phyloP scores from a whole-genome alignment of 2,888 invertebrate species.

The Tachina lurida region DNA sequence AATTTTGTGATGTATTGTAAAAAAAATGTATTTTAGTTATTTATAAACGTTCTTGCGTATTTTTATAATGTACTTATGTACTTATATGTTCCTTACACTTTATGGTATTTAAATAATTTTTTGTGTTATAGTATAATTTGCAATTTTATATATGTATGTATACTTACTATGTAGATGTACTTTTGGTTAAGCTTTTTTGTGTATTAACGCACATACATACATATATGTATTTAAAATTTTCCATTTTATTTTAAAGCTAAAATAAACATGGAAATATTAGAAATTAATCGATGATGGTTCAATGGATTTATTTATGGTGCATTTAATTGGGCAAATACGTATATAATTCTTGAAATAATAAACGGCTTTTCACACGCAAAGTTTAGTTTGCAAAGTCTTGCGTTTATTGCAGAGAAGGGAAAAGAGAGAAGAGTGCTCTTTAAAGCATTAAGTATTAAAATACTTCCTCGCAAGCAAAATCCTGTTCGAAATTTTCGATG shows the following conservation, averaged over 20 bases:
- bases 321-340: neutral
- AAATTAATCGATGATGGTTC: neutral
- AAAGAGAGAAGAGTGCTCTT: too few relatives aligned
- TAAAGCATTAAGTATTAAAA: too few relatives aligned
- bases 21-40: constrained; percentile 47
- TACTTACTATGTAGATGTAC: constrained; percentile 7
- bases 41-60: constrained; percentile 31
- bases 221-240: constrained; percentile 34
- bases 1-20: constrained; percentile 57
- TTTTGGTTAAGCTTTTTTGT: constrained; percentile 54
- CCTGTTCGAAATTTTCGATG: too few relatives aligned
- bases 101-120: constrained; percentile 30
- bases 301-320: neutral
- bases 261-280: constrained; percentile 43
- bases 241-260: constrained; percentile 34
- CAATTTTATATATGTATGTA: constrained; percentile 13
- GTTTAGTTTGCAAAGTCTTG: too few relatives aligned
- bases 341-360: too few relatives aligned
- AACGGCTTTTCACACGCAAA: too few relatives aligned
- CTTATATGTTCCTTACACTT: constrained; percentile 60
- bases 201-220: constrained; percentile 61
- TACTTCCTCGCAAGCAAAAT: too few relatives aligned
- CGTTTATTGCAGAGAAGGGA: too few relatives aligned
- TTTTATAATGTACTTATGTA: constrained; percentile 26
- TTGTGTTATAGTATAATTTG: constrained; percentile 40